A percentile compares a stretch with the other conserved stretches of the same genome.
Evolutionary conservation across 1,140 invertebrate species (phyloP).

Genomic region (Heliconius melpomene): DNA sequence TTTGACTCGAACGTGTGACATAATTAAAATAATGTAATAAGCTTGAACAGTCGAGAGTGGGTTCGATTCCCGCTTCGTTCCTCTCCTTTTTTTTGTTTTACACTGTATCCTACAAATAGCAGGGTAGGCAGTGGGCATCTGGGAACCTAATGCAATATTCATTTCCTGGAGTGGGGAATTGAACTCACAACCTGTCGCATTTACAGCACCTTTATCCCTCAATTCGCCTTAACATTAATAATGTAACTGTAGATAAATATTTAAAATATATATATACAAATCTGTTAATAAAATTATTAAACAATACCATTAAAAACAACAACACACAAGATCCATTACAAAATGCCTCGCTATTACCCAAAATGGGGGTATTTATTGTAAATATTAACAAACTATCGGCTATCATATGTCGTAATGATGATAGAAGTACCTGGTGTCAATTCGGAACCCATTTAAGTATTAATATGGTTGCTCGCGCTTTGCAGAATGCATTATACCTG

Average conservation of each 20-base stretch:
- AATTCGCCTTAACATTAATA: no score
- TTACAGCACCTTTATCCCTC: no score
- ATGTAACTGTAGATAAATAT: no score
- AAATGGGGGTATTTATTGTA: neutral
- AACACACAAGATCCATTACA: neutral
- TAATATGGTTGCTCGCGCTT: slow-evolving; percentile 3
- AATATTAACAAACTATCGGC: neutral
- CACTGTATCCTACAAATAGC: no score
- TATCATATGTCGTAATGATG: neutral
- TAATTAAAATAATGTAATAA: neutral
- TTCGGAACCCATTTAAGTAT: slow-evolving; percentile 8
- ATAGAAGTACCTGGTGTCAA: neutral
- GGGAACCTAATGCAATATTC: no score
- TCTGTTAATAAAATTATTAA: neutral
- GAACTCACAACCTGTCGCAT: no score
- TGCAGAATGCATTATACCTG: neutral
- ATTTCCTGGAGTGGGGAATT: no score
- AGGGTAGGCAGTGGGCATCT: no score
- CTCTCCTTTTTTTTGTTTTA: no score
- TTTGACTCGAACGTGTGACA: neutral
- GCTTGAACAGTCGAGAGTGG: no score
- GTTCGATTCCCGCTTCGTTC: no score
- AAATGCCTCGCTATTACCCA: neutral
- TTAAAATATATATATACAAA: no score
- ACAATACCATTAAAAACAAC: neutral